Evolutionary conservation across 2,113 vertebrate genomes (phyloP), one percentile per base, ranked within the genome.

Genomic region (Nicator chloris): DNA sequence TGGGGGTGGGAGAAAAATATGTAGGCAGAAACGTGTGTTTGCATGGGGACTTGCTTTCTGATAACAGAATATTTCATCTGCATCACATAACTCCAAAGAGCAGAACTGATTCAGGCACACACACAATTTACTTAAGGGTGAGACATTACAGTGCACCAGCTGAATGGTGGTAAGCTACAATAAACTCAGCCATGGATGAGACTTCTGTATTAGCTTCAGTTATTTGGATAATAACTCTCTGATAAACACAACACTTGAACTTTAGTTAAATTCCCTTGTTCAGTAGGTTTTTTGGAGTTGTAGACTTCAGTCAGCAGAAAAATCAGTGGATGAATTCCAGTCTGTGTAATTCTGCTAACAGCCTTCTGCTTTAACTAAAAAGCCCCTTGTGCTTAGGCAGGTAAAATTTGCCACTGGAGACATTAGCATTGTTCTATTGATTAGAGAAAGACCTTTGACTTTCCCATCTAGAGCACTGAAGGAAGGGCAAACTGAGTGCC

Each of bases 301-400:
- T 77, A 72, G 50, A 35, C 54, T 71, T 93, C 1, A 6, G 42
- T 88, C 64, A 86, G 39, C 28, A 50, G 72, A 91, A 97, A 94
- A 96, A 93, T 88, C 92, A 92, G 68, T 64, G 56, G 19, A 83
- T 81, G 31, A 86, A 92, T 90, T 92, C 54, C 60, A 78, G 30
- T 50, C 47, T 66, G 26, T 8, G 17, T 60, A 88, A 83, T 95
- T 70, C 2, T 3, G 19, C 35, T 86, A 70, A 73, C 59, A 95
- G 35, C 16, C 33, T 77, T 63, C 40, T 83, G 24, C 60, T 86
- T 75, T 51, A 88, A 75, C 47, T 75, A 63, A 71, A 79, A 80
- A 63, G 68, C 12, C 44, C 56, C 82, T 81, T 4, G 10, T 78
- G 50, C 49, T 90, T 90, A 68, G 69, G 11, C 30, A 72, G 88